Base-by-base conservation (phyloP, 2,888 invertebrate species). In the Tuta absoluta region DNA sequence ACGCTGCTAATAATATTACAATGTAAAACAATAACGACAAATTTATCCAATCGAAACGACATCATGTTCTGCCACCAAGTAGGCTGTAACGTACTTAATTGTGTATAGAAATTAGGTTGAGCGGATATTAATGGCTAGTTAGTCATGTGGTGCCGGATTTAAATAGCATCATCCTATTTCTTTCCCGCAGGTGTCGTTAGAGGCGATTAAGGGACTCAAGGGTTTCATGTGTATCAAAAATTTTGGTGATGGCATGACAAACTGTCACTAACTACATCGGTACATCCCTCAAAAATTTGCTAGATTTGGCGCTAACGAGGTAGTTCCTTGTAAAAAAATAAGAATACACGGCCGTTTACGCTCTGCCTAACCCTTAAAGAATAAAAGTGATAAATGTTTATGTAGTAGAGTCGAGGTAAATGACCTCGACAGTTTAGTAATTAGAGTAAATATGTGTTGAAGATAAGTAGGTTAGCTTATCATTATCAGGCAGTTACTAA, bases 71-170 rank as follows among this genome's bases (percentile, higher is more conserved):
- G 68, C 24, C 23, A 19, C 48, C 71, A 88, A 88, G 73, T 89
- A 89, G 91, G 86, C 71, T 87, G 84, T 84, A 76, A 86, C 84
- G 87, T 78, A 86, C 84, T 86, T 78, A 78, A 88, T 87, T 86
- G 87, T 81, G 75, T 80, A 82, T 82, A 82, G 86, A 88, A 91
- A 90, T 87, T 88, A 76, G 88, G 87, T 85, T 84, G 82, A 73
- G n/a, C 24, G 17, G 57, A 28, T 57, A 28, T 57, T 33, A 57
- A n/a, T 24, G 53, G 21, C n/a, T 51, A 23, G 51, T 2, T 51
- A 51, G 17, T 33, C 33, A 10, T 33, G 33, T 33, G 33, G 8
- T 33, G 33, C 8, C 10, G 33, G 33, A n/a, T 10, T 33, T 33
- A 33, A 10, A 33, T 33, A 33, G 33, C 33, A 33, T 33, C 10